Conservation (phyloP, 2,113 vertebrate genomes). For the Scartelaos histophorus region DNA sequence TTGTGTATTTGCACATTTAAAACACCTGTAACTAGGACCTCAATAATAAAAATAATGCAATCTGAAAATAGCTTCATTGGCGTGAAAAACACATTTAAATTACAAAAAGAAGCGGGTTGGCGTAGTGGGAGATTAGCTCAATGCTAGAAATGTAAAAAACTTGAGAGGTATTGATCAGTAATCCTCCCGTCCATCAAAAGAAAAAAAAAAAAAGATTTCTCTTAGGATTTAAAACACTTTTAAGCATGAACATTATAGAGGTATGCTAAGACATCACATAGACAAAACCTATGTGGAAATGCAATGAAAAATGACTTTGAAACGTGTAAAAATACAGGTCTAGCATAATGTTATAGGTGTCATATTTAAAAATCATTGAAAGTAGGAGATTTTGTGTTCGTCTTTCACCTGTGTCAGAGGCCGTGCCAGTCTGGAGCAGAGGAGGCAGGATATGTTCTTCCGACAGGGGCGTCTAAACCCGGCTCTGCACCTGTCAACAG, state of each 20-base stretch:
- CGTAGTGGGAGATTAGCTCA: slow-evolving; percentile 4
- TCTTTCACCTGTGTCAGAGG: slow-evolving; percentile 6
- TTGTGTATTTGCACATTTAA: background rate
- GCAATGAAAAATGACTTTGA: slow-evolving; percentile 16
- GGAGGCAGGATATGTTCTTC: slow-evolving; percentile 18
- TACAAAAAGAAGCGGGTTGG: background rate
- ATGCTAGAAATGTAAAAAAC: slow-evolving; percentile 29
- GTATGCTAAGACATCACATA: background rate
- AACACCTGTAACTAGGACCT: background rate
- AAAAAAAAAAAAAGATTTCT: slow-evolving; percentile 38
- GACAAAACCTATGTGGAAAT: background rate
- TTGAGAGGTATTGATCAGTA: slow-evolving; percentile 49
- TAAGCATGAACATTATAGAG: background rate
- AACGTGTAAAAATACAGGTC: background rate
- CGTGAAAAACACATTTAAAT: background rate
- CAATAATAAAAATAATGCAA: background rate
- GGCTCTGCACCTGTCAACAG: slow-evolving; percentile 42
- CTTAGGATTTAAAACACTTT: slow-evolving; percentile 17
- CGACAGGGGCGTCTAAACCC: slow-evolving; percentile 59
- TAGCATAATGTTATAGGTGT: slow-evolving; percentile 33
- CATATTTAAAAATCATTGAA: slow-evolving; percentile 5
- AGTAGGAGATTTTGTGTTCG: background rate
- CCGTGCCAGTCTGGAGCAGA: slow-evolving; percentile 31
- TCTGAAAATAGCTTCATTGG: background rate
- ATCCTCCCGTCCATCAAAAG: slow-evolving; percentile 42